Percentiles rank a stretch among this genome's conserved stretches.
Evolutionary conservation across 2,797 vertebrate species (phyloP).

Genomic region (Rousettus madagascariensis): DNA sequence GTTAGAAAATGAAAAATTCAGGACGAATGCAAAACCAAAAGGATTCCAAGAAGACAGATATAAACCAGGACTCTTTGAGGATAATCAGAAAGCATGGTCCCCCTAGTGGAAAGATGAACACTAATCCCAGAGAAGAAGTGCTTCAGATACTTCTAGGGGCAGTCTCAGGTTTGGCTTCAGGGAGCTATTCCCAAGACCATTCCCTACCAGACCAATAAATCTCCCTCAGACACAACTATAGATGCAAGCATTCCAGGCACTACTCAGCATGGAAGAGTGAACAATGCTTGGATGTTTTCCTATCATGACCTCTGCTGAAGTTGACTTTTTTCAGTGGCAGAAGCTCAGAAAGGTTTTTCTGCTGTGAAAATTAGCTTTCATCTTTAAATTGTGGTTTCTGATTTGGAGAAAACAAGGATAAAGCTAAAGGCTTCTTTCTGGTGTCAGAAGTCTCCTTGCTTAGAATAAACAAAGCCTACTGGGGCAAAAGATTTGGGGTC

Average conservation of each 20-base stretch:
- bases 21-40: neutral
- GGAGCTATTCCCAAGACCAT: neutral
- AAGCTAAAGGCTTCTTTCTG: neutral
- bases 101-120: neutral
- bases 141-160: neutral
- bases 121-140: neutral
- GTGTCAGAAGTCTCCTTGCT: neutral
- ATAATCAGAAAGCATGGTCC: neutral
- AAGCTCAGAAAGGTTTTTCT: constrained; percentile 20
- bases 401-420: constrained; percentile 19
- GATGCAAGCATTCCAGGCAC: neutral
- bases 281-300: neutral
- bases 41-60: neutral
- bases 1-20: neutral
- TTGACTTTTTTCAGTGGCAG: neutral
- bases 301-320: neutral
- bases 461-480: neutral
- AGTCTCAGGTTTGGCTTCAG: neutral
- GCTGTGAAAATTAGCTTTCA: constrained; percentile 35
- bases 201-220: neutral
- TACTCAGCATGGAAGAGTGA: neutral
- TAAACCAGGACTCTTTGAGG: neutral
- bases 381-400: constrained; percentile 46
- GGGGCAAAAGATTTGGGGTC: neutral
- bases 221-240: neutral